A percentile compares a stretch with the other conserved stretches of the same genome.
These are phyloP conservation scores for Stercorarius parasiticus DNA, from an alignment of 2,113 vertebrate genomes.

Conservation along the genomic window DNA sequence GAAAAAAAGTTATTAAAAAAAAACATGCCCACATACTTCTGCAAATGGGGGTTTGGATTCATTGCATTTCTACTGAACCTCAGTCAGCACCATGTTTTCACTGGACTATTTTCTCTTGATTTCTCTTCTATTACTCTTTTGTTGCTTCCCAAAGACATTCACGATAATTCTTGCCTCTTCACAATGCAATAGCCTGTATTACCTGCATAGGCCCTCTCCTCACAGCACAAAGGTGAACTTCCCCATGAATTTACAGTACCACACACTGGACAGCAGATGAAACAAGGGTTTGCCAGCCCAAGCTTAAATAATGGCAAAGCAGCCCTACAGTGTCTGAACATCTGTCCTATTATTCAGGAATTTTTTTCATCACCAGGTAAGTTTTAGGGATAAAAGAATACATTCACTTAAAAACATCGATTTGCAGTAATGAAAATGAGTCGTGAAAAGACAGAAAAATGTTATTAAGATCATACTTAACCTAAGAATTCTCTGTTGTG, in stretches of 20 bases:
- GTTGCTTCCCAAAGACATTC: not conserved
- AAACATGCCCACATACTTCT: not conserved
- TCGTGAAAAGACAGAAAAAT: not conserved
- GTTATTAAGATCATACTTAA: not conserved
- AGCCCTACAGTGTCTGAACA: not conserved
- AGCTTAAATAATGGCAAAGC: not conserved
- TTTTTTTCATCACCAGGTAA: not conserved
- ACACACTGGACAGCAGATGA: not conserved
- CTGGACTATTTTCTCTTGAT: not conserved
- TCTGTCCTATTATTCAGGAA: not conserved
- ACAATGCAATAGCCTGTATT: not conserved
- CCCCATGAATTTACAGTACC: not conserved
- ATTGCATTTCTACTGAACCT: not conserved
- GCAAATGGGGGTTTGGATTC: not conserved
- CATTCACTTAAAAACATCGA: not conserved
- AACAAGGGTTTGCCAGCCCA: not conserved
- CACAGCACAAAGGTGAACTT: not conserved
- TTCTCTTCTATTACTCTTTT: not conserved
- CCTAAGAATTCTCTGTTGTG: not conserved
- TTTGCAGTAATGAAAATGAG: not conserved
- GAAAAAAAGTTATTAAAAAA: not conserved
- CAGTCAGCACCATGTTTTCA: not conserved
- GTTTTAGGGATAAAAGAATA: conserved; percentile 3
- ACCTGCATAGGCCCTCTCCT: not conserved
- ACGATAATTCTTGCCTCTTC: not conserved